These are phyloP conservation scores for Sitobion miscanthi DNA, from an alignment of 1,140 invertebrate species.

Conservation along the genomic window DNA sequence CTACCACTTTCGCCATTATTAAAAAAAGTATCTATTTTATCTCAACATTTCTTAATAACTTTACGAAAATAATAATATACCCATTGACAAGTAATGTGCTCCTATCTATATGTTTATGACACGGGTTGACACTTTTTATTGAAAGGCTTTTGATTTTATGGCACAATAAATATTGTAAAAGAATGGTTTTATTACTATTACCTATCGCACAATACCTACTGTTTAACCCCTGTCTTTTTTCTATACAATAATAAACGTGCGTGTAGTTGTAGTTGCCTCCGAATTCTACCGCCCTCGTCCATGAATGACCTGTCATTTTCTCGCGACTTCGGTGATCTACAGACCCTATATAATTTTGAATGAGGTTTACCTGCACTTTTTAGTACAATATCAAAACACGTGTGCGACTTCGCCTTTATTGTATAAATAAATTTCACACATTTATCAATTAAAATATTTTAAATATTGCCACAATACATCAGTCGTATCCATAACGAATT, in stretches of 20 bases:
- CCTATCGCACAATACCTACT: constrained; percentile 6
- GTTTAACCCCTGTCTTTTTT: not conserved
- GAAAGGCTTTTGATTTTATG: not conserved
- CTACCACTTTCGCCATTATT: constrained; percentile 13
- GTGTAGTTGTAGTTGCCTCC: not conserved
- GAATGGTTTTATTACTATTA: constrained; percentile 29
- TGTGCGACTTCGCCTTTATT: not conserved
- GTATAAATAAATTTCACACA: not conserved
- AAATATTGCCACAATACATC: not conserved
- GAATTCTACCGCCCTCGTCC: not conserved
- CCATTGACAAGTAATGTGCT: not conserved
- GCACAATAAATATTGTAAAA: not conserved
- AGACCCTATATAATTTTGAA: not conserved
- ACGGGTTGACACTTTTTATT: not conserved
- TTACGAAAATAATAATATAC: not conserved
- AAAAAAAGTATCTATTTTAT: not conserved
- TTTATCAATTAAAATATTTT: not conserved
- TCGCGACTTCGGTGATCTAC: not conserved
- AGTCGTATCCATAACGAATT: not conserved
- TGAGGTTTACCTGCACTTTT: not conserved
- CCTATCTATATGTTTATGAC: not conserved
- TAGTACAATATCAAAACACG: not conserved
- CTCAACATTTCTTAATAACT: not conserved
- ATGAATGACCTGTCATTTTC: not conserved
- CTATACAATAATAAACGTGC: not conserved